phyloP scores from a whole-genome alignment of 2,797 vertebrate species.

The Enteromius argenteus region DNA sequence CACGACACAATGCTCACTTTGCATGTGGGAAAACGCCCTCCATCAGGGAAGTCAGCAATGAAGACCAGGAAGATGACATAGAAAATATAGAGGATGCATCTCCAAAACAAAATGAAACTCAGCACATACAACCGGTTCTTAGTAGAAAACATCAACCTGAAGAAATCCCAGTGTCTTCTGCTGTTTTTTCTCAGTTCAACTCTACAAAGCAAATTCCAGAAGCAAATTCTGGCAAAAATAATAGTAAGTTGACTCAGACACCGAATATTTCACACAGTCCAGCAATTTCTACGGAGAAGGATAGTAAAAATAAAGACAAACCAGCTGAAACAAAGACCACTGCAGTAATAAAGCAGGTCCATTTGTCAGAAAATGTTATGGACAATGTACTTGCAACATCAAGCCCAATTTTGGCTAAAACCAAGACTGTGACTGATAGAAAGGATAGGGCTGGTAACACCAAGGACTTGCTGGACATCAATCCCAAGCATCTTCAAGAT shows the following conservation, averaged over 20 bases:
- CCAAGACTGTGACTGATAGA: constrained; percentile 19
- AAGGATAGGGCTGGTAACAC: neutral
- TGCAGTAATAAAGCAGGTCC: constrained; percentile 15
- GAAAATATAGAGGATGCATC: constrained; percentile 69
- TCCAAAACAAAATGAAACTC: constrained; percentile 46
- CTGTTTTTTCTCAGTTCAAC: constrained; percentile 10
- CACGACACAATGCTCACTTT: constrained; percentile 78
- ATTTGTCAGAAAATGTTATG: constrained; percentile 1
- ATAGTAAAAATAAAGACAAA: constrained; percentile 23
- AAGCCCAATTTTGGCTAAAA: neutral
- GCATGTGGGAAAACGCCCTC: constrained; percentile 81
- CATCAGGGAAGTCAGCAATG: constrained; percentile 83
- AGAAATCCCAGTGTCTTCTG: neutral
- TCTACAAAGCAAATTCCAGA: constrained; percentile 51
- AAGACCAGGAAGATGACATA: constrained; percentile 81
- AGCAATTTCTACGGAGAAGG: constrained; percentile 3
- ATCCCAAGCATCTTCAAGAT: neutral
- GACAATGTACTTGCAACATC: neutral
- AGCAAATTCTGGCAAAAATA: constrained; percentile 52
- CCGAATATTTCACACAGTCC: constrained; percentile 35
- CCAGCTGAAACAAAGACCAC: constrained; percentile 7
- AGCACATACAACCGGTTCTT: constrained; percentile 45
- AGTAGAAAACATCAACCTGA: neutral
- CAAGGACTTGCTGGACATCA: constrained; percentile 2
- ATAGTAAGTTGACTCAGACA: constrained; percentile 55